A percentile compares a stretch with the other conserved stretches of the same genome.
phyloP scores from a whole-genome alignment of 2,888 invertebrate species.

The Balanococcus diminutus region DNA sequence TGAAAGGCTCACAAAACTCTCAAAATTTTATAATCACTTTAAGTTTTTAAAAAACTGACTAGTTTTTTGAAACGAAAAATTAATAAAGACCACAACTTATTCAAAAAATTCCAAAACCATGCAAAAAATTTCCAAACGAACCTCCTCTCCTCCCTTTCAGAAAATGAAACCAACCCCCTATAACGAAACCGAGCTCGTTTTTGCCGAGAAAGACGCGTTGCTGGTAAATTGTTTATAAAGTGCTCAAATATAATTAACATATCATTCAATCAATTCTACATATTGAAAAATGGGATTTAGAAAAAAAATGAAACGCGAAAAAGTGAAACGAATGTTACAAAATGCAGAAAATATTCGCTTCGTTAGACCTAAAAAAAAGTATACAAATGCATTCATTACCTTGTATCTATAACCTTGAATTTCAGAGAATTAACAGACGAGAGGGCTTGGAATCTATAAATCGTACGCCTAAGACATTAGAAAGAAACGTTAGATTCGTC shows the following conservation, averaged over 20 bases:
- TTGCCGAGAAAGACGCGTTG: neutral
- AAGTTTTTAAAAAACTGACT: no score
- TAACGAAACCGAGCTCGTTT: conserved; percentile 33
- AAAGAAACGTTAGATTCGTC: conserved; percentile 16
- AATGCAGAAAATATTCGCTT: conserved; percentile 27
- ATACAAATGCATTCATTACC: neutral
- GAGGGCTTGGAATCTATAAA: conserved; percentile 36
- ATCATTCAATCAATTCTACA: conserved; percentile 32
- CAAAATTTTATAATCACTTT: no score
- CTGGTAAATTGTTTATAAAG: neutral
- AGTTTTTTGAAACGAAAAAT: no score
- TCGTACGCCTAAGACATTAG: neutral
- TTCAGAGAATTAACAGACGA: conserved; percentile 36
- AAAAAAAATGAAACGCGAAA: neutral
- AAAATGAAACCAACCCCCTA: neutral
- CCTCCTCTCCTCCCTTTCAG: no score
- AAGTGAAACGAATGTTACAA: neutral
- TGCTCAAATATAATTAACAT: conserved; percentile 32
- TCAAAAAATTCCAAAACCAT: no score
- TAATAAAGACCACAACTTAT: no score
- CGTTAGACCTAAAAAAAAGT: neutral
- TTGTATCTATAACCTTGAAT: conserved; percentile 23
- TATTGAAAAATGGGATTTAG: neutral
- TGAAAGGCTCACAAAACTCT: no score
- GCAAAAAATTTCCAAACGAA: no score